Percentiles rank a stretch among this genome's conserved stretches.
Evolutionary conservation across 2,113 vertebrate species (phyloP).

Genomic region (Grus americana): DNA sequence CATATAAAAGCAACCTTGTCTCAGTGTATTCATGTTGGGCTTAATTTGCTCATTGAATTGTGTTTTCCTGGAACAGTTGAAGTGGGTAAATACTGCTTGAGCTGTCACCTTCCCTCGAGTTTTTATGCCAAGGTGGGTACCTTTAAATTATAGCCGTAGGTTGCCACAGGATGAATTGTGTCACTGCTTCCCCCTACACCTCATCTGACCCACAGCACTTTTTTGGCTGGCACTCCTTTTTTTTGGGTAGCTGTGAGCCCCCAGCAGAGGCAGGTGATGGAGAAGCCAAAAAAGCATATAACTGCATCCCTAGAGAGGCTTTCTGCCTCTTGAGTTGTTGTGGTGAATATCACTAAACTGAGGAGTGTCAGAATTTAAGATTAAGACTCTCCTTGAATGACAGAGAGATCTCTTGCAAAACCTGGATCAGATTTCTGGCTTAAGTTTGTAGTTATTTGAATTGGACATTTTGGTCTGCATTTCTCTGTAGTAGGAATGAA

Average conservation of each 20-base stretch:
- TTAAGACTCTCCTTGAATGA: not conserved
- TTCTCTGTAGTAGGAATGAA: not conserved
- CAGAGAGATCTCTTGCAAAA: not conserved
- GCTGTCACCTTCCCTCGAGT: not conserved
- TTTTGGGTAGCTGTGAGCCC: not conserved
- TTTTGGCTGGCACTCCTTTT: not conserved
- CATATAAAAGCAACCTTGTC: not conserved
- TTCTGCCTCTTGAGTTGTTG: not conserved
- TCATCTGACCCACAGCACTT: accelerated
- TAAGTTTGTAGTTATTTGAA: not conserved
- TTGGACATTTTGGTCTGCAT: not conserved
- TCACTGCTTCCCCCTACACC: not conserved
- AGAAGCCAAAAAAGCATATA: not conserved
- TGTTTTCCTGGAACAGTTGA: not conserved
- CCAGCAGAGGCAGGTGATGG: not conserved
- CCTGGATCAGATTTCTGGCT: not conserved
- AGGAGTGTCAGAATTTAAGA: not conserved
- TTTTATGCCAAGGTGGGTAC: not conserved
- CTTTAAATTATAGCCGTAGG: not conserved
- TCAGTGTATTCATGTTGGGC: not conserved
- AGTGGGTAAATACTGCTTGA: not conserved
- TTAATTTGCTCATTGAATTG: not conserved
- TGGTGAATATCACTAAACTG: not conserved
- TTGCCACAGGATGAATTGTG: not conserved
- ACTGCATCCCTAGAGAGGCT: not conserved